A percentile compares a stretch with the other conserved stretches of the same genome.
Evolutionary conservation across 2,113 vertebrate genomes (phyloP).

Genomic region (Scalopus aquaticus): DNA sequence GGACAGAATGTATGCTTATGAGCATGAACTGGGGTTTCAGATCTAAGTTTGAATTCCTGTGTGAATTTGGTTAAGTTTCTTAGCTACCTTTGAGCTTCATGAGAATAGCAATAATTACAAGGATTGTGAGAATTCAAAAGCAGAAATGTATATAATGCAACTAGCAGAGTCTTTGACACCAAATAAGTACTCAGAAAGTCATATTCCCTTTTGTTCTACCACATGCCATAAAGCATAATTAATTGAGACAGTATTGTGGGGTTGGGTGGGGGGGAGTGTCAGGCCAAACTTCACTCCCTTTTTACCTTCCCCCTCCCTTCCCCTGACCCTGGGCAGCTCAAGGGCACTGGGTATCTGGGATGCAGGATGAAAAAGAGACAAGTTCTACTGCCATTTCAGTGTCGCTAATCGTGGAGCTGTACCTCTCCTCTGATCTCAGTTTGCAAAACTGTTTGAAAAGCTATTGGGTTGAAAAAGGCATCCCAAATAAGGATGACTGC

Average conservation of each 20-base stretch:
- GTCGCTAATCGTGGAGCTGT: neutral
- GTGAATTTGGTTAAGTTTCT: neutral
- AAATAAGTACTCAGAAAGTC: neutral
- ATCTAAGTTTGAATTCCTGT: neutral
- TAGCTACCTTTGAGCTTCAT: neutral
- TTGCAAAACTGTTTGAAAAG: neutral
- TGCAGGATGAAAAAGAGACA: neutral
- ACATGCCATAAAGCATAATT: neutral
- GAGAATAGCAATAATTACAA: neutral
- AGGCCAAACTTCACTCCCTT: neutral
- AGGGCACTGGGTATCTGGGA: neutral
- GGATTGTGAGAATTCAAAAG: neutral
- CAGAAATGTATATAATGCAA: neutral
- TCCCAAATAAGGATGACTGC: neutral
- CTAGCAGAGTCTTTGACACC: neutral
- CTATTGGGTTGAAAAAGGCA: neutral
- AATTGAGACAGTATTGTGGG: neutral
- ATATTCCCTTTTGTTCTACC: neutral
- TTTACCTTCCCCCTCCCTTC: neutral
- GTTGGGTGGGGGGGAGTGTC: neutral
- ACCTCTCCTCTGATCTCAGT: neutral
- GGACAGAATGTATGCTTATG: neutral
- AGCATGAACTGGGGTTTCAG: neutral
- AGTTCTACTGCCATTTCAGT: neutral
- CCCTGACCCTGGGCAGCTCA: neutral